These are phyloP conservation scores for Melanchra persicariae DNA, from an alignment of 2,888 invertebrate species.

Conservation along the genomic window DNA sequence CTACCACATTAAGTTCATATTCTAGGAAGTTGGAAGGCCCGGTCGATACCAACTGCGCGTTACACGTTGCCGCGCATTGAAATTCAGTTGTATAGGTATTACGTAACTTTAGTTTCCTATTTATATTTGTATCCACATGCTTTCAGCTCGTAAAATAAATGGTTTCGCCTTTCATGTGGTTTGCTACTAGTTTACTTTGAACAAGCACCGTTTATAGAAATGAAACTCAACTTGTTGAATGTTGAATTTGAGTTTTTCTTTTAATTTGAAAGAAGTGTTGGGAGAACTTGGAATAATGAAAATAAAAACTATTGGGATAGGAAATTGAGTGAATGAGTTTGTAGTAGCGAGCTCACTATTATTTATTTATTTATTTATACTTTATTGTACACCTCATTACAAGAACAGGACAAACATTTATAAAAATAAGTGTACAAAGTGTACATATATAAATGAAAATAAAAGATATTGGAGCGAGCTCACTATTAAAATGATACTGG, in stretches of 20 bases:
- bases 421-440: too few species aligned
- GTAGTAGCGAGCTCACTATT: too few species aligned
- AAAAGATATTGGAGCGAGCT: too few species aligned
- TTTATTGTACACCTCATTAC: too few species aligned
- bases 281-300: too few species aligned
- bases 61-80: neutral
- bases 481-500: too few species aligned
- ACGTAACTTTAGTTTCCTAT: neutral
- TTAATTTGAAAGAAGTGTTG: neutral
- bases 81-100: neutral
- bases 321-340: too few species aligned
- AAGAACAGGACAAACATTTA: too few species aligned
- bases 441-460: too few species aligned
- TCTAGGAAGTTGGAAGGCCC: neutral
- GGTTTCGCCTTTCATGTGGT: neutral
- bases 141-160: neutral
- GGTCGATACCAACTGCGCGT: neutral
- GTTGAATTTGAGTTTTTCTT: neutral
- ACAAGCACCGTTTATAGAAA: neutral
- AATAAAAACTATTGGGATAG: too few species aligned
- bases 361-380: too few species aligned
- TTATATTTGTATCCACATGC: neutral
- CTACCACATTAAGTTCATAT: neutral
- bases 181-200: neutral
- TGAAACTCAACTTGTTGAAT: neutral